Conservation (phyloP, 2,113 vertebrate genomes). For the Laticauda colubrina region DNA sequence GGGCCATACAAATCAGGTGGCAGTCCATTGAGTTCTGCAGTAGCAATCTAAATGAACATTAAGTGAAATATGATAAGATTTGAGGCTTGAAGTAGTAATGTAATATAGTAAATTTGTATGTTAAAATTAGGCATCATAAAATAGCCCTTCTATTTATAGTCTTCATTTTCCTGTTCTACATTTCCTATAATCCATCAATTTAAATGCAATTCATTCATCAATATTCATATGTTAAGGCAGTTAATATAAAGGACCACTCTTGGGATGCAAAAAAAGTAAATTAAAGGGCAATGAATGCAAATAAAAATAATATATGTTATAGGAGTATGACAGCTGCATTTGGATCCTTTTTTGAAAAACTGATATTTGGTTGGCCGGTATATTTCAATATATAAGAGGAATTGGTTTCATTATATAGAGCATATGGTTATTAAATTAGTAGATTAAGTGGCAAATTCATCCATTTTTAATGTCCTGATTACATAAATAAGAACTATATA, state of each 20-base stretch:
- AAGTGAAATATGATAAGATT: conserved; percentile 4
- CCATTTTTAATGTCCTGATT: conserved; percentile 43
- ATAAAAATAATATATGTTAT: not conserved
- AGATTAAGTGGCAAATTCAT: conserved; percentile 40
- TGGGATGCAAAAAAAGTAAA: not conserved
- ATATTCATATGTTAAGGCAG: not conserved
- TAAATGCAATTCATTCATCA: conserved; percentile 19
- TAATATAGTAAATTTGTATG: not conserved
- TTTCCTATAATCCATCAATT: not conserved
- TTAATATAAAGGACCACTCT: not conserved
- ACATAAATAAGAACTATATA: conserved; percentile 23
- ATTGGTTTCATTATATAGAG: conserved; percentile 29
- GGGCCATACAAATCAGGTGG: not conserved
- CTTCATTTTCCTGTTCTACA: not conserved
- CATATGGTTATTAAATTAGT: conserved; percentile 41
- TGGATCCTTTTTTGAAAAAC: conserved; percentile 17
- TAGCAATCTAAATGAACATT: not conserved
- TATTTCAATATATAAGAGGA: conserved; percentile 30
- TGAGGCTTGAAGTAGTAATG: conserved; percentile 6
- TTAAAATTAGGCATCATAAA: conserved; percentile 27
- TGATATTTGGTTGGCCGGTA: conserved; percentile 1
- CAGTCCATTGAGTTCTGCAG: not conserved
- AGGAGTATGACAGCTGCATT: not conserved
- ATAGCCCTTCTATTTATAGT: conserved; percentile 4
- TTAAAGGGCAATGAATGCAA: not conserved